Percentiles rank a stretch among this genome's conserved stretches.
Conservation (phyloP, 1,140 invertebrate genomes). For the Amphibalanus amphitrite region DNA sequence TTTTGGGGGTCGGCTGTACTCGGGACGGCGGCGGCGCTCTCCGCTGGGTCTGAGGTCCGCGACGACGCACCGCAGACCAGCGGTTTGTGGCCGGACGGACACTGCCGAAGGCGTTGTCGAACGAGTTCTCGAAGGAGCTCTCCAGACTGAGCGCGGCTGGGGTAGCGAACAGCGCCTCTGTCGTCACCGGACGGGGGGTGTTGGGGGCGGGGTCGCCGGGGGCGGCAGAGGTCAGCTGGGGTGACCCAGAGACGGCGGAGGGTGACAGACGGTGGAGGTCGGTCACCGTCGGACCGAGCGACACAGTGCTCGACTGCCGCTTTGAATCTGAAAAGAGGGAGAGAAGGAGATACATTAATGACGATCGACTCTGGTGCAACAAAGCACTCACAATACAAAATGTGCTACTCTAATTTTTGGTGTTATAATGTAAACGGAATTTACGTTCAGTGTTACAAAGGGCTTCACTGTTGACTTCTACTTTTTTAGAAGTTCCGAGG, state of each 20-base stretch:
- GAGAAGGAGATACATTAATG: no score
- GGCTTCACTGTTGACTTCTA: no score
- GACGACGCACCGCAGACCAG: neutral
- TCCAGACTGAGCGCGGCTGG: neutral
- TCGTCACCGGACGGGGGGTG: neutral
- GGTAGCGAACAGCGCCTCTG: neutral
- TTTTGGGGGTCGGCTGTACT: neutral
- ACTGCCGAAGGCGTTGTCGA: neutral
- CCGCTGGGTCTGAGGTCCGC: neutral
- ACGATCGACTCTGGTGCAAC: no score
- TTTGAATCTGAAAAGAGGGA: neutral
- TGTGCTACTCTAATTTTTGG: no score
- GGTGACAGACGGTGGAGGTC: neutral
- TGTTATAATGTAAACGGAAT: no score
- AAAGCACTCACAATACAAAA: no score
- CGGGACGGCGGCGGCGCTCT: conserved; percentile 5
- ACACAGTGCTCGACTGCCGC: no score
- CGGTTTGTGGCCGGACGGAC: neutral
- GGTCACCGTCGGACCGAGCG: neutral
- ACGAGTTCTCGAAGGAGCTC: neutral
- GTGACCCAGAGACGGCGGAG: neutral
- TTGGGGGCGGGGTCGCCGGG: no score
- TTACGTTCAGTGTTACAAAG: no score
- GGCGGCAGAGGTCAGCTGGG: neutral
- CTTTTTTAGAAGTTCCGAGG: no score